These are phyloP conservation scores for Tenebrio molitor DNA, from an alignment of 1,140 invertebrate genomes.

Conservation along the genomic window DNA sequence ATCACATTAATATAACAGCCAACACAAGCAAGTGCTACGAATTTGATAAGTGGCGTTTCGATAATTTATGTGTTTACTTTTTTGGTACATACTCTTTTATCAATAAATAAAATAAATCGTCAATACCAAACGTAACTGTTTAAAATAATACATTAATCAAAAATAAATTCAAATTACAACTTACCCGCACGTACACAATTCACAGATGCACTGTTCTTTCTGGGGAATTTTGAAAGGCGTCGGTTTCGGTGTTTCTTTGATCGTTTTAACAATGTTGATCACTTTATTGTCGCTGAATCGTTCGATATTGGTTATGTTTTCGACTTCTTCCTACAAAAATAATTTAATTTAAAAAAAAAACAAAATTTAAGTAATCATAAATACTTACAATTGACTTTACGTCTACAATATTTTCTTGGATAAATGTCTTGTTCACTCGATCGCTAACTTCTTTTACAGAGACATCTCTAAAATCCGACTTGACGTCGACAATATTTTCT, in stretches of 20 bases:
- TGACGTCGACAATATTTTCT: conserved; percentile 33
- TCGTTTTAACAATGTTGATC: conserved; percentile 63
- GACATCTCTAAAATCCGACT: conserved; percentile 40
- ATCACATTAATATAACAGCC: too few species aligned
- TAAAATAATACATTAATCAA: too few species aligned
- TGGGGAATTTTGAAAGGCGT: conserved; percentile 62
- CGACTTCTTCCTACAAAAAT: conserved; percentile 62
- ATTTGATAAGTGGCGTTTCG: too few species aligned
- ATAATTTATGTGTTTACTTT: too few species aligned
- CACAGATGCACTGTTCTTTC: conserved; percentile 89
- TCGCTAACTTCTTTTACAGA: conserved; percentile 24
- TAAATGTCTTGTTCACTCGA: conserved; percentile 21
- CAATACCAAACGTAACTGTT: too few species aligned
- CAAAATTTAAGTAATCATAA: conserved; percentile 4
- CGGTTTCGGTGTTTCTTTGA: conserved; percentile 66
- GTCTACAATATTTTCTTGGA: conserved; percentile 57
- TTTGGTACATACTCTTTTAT: too few species aligned
- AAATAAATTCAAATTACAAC: conserved; percentile 56
- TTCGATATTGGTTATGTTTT: conserved; percentile 64
- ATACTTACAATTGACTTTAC: conserved; percentile 60
- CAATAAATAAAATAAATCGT: too few species aligned
- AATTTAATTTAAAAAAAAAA: conserved; percentile 44
- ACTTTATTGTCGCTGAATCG: conserved; percentile 63
- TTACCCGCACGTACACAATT: conserved; percentile 93
- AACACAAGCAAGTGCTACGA: too few species aligned